Evolutionary conservation across 2,888 invertebrate genomes (phyloP), one percentile per base, ranked within the genome.

Genomic region (Agrotis exclamationis): DNA sequence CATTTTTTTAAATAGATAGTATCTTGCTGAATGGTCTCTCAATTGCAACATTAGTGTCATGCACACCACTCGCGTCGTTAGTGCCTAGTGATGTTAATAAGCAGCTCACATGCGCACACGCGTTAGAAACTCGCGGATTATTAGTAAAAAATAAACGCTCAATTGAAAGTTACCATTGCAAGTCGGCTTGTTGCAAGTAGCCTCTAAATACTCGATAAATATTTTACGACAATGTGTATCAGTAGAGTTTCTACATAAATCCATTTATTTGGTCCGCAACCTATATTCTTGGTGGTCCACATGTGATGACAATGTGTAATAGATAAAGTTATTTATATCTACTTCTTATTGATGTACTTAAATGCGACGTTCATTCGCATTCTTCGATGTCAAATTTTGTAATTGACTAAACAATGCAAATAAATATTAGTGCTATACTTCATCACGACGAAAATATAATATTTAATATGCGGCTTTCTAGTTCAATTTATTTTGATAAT

Each of bases 11-110:
- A 51, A 63, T 53, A 24, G 11, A 13, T 22, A 53, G 6, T 39
- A n/a, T n/a, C 14, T 50, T n/a, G 39, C 18, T 58, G 3, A 39
- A 71, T 74, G 70, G 53, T 77, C 22, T 63, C 76, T 63, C 76
- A 68, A 72, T 69, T 75, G 74, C 71, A 65, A 59, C 74, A 51
- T 89, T 74, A 89, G 83, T 84, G 47, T 63, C 85, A 86, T 84
- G 85, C 85, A 82, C 76, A 86, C 83, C 83, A 88, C 77, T 80
- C 80, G 84, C 83, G 16, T 51, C 11, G 69, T 89, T 82, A 88
- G 82, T 82, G 83, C 79, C 63, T 80, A 87, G 79, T 84, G 16
- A 60, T 67, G 81, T 89, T 86, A 88, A 48, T 66, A 83, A 85
- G 85, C 87, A 16, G 84, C 82, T 62, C 51, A 56, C 80, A 85